A percentile compares a stretch with the other conserved stretches of the same genome.
Conservation (phyloP, 2,888 invertebrate species). For the Gonocerus acuteangulatus region DNA sequence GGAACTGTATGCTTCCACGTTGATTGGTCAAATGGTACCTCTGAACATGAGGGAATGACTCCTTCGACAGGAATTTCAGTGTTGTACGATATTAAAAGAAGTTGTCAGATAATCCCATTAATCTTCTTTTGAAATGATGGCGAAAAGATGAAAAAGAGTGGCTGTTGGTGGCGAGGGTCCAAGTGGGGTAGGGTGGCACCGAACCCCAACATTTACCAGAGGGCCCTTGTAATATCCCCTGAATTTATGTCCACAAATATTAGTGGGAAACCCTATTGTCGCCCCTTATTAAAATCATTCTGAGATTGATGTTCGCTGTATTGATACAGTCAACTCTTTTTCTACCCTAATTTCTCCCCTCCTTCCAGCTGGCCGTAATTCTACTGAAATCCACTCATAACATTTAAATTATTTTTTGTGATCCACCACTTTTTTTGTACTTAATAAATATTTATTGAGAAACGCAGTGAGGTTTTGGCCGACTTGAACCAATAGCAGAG, state of each 20-base stretch:
- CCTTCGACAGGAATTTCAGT: too few species aligned
- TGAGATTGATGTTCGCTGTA: conserved; percentile 34
- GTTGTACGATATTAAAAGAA: conserved; percentile 9
- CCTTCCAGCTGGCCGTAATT: too few species aligned
- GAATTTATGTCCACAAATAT: conserved; percentile 36
- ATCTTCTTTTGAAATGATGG: conserved; percentile 17
- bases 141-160: conserved; percentile 21
- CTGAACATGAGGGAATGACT: too few species aligned
- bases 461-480: too few species aligned
- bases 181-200: background rate
- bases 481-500: too few species aligned
- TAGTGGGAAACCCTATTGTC: conserved; percentile 31
- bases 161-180: background rate
- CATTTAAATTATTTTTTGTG: too few species aligned
- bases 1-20: too few species aligned
- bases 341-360: background rate
- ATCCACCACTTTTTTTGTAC: too few species aligned
- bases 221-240: conserved; percentile 31
- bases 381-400: too few species aligned
- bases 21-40: too few species aligned
- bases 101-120: conserved; percentile 13
- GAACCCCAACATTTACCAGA: background rate
- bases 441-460: too few species aligned
- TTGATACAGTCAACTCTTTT: conserved; percentile 25
- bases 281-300: conserved; percentile 35